Evolutionary conservation across 2,113 vertebrate species (phyloP).

Genomic region (Pipa parva): DNA sequence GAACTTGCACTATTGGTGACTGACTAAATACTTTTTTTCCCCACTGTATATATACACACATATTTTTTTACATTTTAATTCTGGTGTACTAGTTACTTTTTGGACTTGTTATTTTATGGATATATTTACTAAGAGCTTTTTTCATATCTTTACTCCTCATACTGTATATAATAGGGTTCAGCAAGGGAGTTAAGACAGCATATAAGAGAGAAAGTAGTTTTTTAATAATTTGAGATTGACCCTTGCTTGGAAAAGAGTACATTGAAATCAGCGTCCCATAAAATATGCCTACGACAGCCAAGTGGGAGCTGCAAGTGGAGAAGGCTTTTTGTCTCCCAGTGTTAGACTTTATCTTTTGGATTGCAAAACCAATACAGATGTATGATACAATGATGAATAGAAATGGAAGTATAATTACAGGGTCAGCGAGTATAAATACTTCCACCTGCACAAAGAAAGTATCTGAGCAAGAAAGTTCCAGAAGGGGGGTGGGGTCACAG

Average conservation of each 20-base stretch:
- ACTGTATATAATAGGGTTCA: slow-evolving; percentile 29
- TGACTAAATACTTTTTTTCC: no score
- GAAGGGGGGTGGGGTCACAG: slow-evolving; percentile 10
- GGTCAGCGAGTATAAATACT: neutral
- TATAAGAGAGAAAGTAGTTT: neutral
- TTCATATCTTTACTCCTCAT: slow-evolving; percentile 15
- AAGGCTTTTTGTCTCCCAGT: neutral
- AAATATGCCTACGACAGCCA: neutral
- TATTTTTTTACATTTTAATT: no score
- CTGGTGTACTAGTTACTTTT: no score
- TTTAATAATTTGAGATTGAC: neutral
- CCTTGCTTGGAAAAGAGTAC: neutral
- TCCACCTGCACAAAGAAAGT: neutral
- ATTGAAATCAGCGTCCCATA: neutral
- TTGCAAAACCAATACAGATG: neutral
- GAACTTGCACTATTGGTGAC: no score
- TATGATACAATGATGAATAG: neutral
- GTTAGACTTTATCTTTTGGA: neutral
- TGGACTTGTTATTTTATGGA: no score
- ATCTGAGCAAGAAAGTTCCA: slow-evolving; percentile 19
- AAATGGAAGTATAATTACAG: neutral
- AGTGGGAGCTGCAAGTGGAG: slow-evolving; percentile 10
- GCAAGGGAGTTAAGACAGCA: slow-evolving; percentile 7
- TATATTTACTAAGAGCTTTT: slow-evolving; percentile 5
- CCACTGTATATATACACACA: no score